Conservation (phyloP, 2,797 vertebrate species). For the Gymnothorax reevesii region DNA sequence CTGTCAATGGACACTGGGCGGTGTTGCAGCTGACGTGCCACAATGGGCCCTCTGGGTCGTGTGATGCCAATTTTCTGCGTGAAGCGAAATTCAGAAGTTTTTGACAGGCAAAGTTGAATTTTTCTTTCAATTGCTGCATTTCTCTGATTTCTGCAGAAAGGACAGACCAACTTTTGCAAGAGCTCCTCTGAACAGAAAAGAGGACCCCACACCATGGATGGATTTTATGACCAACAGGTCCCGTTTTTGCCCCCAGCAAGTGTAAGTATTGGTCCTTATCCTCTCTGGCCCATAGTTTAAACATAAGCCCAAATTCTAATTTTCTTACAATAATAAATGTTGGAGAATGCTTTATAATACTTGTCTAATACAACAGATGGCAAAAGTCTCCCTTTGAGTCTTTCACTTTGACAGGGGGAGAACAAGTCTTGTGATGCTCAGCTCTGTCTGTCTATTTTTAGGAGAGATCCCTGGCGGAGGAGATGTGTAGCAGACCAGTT, state of each 20-base stretch:
- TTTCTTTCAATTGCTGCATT: slow-evolving; percentile 44
- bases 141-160: slow-evolving; percentile 39
- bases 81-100: slow-evolving; percentile 41
- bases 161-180: slow-evolving; percentile 29
- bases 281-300: neutral
- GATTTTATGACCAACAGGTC: slow-evolving; percentile 94
- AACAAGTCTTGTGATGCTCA: neutral
- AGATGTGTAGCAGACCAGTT: slow-evolving; percentile 66
- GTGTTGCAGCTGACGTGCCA: slow-evolving; percentile 15
- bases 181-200: slow-evolving; percentile 38
- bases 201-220: slow-evolving; percentile 78
- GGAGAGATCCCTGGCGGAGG: slow-evolving; percentile 71
- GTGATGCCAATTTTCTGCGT: slow-evolving; percentile 17
- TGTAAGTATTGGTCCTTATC: slow-evolving; percentile 70
- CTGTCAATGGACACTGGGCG: slow-evolving; percentile 4
- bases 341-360: neutral
- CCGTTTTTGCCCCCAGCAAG: slow-evolving; percentile 80
- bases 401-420: neutral
- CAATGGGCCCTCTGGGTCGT: neutral
- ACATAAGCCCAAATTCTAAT: neutral
- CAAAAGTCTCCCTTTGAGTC: neutral
- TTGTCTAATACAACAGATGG: no score
- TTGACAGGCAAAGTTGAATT: neutral
- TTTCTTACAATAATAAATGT: neutral
- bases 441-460: neutral